These are phyloP conservation scores for Orthonyx spaldingii DNA, from an alignment of 2,113 vertebrate species.

Conservation along the genomic window DNA sequence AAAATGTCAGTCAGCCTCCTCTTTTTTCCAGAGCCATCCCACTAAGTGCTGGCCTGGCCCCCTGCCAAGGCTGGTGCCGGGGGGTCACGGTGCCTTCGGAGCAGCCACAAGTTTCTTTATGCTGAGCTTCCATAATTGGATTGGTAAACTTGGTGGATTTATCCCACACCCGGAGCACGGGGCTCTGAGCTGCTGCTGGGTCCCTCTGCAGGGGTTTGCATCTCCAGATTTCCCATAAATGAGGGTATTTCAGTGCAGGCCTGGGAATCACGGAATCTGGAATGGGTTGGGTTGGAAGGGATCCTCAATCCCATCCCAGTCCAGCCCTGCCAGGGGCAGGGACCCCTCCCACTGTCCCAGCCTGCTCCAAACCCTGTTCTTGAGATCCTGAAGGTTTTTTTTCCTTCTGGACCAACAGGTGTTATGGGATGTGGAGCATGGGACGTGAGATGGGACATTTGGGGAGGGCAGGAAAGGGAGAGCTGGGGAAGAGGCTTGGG, in stretches of 20 bases:
- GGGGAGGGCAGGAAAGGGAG: neutral
- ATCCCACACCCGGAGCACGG: neutral
- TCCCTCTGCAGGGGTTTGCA: neutral
- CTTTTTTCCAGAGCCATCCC: neutral
- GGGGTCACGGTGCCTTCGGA: neutral
- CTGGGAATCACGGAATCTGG: accelerated
- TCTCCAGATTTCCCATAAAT: accelerated
- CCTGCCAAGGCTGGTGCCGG: conserved; percentile 51
- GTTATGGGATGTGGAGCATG: accelerated
- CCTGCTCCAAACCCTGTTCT: neutral
- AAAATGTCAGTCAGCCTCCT: conserved; percentile 4
- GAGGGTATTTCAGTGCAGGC: neutral
- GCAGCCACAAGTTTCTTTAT: neutral
- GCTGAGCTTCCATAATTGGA: neutral
- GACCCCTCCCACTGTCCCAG: neutral
- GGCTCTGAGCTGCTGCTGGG: neutral
- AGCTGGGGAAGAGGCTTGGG: neutral
- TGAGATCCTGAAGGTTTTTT: neutral
- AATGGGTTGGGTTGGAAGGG: neutral
- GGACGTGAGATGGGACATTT: neutral
- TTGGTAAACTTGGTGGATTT: neutral
- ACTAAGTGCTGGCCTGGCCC: conserved; percentile 66
- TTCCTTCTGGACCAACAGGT: neutral
- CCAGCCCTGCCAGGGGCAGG: neutral
- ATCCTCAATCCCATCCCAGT: neutral